Percentiles rank a stretch among this genome's conserved stretches.
phyloP scores from a whole-genome alignment of 2,113 vertebrate species.

The Oreocharis arfaki region DNA sequence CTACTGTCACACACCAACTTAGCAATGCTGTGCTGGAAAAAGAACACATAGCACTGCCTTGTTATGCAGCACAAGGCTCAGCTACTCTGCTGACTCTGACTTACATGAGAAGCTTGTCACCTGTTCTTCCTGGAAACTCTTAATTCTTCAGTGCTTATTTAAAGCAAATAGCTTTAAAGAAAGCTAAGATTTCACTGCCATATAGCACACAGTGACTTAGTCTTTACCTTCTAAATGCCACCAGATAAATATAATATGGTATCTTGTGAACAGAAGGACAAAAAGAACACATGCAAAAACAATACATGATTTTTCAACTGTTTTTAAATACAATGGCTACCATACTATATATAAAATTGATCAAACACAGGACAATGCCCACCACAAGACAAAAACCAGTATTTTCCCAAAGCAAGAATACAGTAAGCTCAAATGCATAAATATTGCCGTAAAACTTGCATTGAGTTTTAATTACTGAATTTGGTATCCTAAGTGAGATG shows the following conservation, averaged over 20 bases:
- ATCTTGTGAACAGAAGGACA: background rate
- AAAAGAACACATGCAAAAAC: background rate
- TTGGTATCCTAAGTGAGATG: background rate
- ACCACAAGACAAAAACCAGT: background rate
- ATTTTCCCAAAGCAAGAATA: background rate
- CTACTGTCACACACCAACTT: background rate
- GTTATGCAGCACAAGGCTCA: background rate
- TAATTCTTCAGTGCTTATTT: background rate
- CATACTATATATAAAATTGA: background rate
- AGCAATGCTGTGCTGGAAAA: background rate
- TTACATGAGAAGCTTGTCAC: background rate
- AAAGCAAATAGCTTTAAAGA: background rate
- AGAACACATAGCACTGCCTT: background rate
- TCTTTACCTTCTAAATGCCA: background rate
- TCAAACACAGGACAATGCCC: background rate
- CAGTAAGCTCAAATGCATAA: background rate
- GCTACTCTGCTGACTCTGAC: background rate
- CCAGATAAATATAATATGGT: accelerated
- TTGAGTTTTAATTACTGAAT: background rate
- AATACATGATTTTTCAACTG: background rate
- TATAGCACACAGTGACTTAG: background rate
- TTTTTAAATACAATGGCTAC: background rate
- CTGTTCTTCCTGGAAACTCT: background rate
- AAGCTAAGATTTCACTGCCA: background rate
- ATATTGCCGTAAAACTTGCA: background rate